Evolutionary conservation across 2,113 vertebrate species (phyloP).

Genomic region (Corvus cornix): DNA sequence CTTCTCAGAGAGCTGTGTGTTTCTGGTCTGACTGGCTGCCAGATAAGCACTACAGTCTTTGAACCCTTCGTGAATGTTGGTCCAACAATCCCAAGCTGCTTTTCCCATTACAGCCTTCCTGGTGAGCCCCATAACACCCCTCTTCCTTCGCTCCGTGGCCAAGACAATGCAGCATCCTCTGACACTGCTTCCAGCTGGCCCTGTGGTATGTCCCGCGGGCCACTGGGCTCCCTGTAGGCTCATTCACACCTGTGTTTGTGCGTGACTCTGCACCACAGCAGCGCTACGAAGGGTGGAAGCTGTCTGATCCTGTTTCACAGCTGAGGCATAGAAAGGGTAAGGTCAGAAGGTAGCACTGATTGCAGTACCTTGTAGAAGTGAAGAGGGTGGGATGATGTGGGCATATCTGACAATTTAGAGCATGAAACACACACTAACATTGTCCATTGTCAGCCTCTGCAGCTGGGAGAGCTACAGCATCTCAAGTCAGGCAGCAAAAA

Average conservation of each 20-base stretch:
- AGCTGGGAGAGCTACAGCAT: not conserved
- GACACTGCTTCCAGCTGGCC: not conserved
- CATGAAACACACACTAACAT: not conserved
- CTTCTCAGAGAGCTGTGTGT: not conserved
- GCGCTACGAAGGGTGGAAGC: fast-evolving
- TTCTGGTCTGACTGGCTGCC: not conserved
- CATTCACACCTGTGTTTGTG: not conserved
- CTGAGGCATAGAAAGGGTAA: not conserved
- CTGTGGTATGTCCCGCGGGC: fast-evolving
- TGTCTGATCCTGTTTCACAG: not conserved
- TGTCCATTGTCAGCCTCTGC: not conserved
- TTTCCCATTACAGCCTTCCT: not conserved
- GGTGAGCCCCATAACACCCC: fast-evolving
- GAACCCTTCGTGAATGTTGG: not conserved
- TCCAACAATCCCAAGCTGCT: not conserved
- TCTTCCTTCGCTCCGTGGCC: fast-evolving
- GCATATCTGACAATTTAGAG: not conserved
- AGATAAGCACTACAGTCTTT: not conserved
- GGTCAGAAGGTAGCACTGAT: not conserved
- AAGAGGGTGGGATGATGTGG: not conserved
- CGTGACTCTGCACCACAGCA: not conserved
- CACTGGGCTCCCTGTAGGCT: not conserved
- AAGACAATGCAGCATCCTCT: not conserved
- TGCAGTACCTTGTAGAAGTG: fast-evolving
- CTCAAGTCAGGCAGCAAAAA: not conserved